Conservation (phyloP, 1,140 invertebrate genomes). For the Lepidotrigona ventralis region DNA sequence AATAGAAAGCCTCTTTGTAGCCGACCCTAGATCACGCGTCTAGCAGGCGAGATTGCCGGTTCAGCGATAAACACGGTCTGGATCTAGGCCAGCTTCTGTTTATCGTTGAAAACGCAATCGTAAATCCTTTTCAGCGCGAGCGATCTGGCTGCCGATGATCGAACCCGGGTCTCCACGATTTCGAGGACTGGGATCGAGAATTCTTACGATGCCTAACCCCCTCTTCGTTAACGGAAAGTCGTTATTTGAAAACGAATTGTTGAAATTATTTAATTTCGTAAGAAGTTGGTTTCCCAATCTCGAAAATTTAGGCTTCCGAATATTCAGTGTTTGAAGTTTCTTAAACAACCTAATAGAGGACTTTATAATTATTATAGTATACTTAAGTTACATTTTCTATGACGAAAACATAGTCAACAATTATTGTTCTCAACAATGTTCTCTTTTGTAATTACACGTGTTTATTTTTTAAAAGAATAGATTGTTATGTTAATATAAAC, state of each 20-base stretch:
- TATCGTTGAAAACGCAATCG: constrained; percentile 56
- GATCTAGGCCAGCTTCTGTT: constrained; percentile 60
- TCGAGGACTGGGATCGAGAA: neutral
- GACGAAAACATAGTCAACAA: too few species aligned
- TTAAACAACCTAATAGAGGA: neutral
- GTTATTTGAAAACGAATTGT: neutral
- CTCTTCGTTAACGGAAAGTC: neutral
- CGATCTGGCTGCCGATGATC: constrained; percentile 25
- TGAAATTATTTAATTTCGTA: too few species aligned
- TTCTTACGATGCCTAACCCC: neutral
- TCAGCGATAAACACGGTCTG: constrained; percentile 57
- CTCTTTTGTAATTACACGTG: neutral
- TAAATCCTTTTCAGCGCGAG: constrained; percentile 46
- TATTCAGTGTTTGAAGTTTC: neutral
- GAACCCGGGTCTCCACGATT: neutral
- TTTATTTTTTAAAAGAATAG: neutral
- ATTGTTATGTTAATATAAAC: too few species aligned
- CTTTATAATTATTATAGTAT: neutral
- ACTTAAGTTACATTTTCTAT: neutral
- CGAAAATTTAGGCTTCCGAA: neutral
- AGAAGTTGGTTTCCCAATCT: too few species aligned
- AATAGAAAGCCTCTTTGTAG: constrained; percentile 47
- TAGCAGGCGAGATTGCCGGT: constrained; percentile 52
- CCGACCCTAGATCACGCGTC: constrained; percentile 48
- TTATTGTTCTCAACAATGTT: too few species aligned